Percentiles rank a stretch among this genome's conserved stretches.
Evolutionary conservation across 2,113 vertebrate species (phyloP).

Genomic region (Tylochromis polylepis): DNA sequence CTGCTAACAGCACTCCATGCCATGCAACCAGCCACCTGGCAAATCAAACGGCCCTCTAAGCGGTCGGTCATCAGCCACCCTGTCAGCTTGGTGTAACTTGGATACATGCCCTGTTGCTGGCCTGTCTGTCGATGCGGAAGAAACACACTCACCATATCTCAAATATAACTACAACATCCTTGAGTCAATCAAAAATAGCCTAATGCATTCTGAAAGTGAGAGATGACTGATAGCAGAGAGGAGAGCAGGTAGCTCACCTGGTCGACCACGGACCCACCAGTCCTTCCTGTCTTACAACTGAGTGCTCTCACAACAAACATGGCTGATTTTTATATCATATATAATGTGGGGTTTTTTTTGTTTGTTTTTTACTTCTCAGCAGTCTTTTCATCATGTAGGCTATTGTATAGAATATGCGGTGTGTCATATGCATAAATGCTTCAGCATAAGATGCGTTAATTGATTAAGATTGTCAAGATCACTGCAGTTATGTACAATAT

Average conservation of each 20-base stretch:
- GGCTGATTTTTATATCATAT: background rate
- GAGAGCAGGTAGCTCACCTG: background rate
- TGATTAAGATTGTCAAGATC: conserved; percentile 36
- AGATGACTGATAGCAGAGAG: background rate
- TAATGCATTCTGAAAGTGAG: background rate
- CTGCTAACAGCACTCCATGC: conserved; percentile 33
- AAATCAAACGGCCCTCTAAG: conserved; percentile 39
- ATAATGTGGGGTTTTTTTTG: background rate
- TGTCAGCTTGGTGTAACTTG: conserved; percentile 31
- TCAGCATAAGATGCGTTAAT: conserved; percentile 18
- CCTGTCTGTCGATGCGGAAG: conserved; percentile 5
- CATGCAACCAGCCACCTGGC: conserved; percentile 25
- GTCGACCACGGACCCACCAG: background rate
- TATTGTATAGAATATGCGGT: background rate
- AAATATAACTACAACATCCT: background rate
- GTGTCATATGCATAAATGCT: background rate
- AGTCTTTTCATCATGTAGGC: background rate
- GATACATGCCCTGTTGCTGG: conserved; percentile 19
- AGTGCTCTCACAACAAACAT: background rate
- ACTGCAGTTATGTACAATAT: conserved; percentile 3
- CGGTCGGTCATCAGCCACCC: conserved; percentile 46
- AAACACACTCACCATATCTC: background rate
- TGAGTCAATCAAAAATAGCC: background rate
- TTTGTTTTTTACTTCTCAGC: background rate
- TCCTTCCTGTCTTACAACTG: background rate